A percentile compares a stretch with the other conserved stretches of the same genome.
These are phyloP conservation scores for Nemoura dubitans DNA, from an alignment of 2,888 invertebrate genomes.

Conservation along the genomic window DNA sequence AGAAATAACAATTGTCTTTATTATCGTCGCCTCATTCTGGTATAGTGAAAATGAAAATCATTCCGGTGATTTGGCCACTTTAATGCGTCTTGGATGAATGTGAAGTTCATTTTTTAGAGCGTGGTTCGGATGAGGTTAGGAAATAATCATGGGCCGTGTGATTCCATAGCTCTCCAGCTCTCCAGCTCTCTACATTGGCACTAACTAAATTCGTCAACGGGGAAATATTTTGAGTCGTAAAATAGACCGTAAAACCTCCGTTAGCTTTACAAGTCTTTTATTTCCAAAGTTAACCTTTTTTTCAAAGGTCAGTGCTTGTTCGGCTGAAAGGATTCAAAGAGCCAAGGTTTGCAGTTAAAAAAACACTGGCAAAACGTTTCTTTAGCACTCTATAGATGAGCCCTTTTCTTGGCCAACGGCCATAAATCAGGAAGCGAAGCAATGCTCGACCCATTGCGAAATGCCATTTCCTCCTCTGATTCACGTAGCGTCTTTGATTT, in stretches of 20 bases:
- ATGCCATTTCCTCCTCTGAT: not conserved
- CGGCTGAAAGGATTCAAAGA: not conserved
- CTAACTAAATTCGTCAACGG: not conserved
- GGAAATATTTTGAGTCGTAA: slow-evolving; percentile 24
- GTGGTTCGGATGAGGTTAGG: not conserved
- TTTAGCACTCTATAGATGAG: not conserved
- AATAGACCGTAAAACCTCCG: slow-evolving; percentile 19
- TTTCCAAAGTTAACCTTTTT: slow-evolving; percentile 17
- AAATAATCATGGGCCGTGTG: not conserved
- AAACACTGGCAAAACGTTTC: slow-evolving; percentile 20
- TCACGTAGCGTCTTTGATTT: not conserved
- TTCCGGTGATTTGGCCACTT: not conserved
- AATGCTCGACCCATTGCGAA: not conserved
- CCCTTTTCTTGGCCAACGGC: not conserved
- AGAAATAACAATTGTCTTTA: too few relatives aligned
- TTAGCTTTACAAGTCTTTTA: slow-evolving; percentile 2
- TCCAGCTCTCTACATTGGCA: not conserved
- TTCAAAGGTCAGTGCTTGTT: slow-evolving; percentile 22
- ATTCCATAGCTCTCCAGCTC: not conserved
- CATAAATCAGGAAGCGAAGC: not conserved
- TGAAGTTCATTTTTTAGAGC: not conserved
- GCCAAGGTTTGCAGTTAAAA: slow-evolving; percentile 16
- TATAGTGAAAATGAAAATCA: too few relatives aligned
- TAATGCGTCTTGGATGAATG: not conserved
- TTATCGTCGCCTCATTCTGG: too few relatives aligned